Evolutionary conservation across 2,113 vertebrate species (phyloP), one percentile per base, ranked within the genome.

Genomic region (Microtus richardsoni): DNA sequence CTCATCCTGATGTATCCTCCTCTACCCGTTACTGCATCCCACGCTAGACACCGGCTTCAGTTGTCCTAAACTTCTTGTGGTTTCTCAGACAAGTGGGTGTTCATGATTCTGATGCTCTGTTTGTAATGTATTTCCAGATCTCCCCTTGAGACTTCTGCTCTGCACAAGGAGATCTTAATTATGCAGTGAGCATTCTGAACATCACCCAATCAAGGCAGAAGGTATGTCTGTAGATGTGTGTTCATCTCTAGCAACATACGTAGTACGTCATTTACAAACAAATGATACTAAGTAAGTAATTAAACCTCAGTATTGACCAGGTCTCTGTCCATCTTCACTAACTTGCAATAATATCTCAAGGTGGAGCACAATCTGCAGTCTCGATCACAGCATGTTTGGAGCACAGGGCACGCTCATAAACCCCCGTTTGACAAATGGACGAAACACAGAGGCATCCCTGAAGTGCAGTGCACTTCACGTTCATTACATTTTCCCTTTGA

Each of bases 351-450:
- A 47, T 74, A 44, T 95, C 68, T 39, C 2, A 1, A 60, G 19
- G 71, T 5, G 5, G 71, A 52, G 13, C 26, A 73, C 11, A 49
- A 0, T 41, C 26, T 77, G 73, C 64, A 21, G 19, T 68, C 10
- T 70, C 75, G 62, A 22, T 79, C 16, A 70, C 11, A 66, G 33
- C 89, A 70, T 54, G 44, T 30, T n/a, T 41, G 86, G 7, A 5
- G 91, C 26, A 2, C 21, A 88, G 54, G 30, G 24, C 0, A 44
- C 68, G 30, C 54, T 93, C 4, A 74, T 60, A 74, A 93, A 87
- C 28, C 54, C 89, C 84, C 73, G n/a, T 54, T 93, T 82, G 64
- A 73, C 60, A 79, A 95, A 93, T 10, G 17, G 58, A 41, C 41
- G 60, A 74, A 80, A 28, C 49, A 82, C 64, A 91, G 39, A 24